phyloP scores from a whole-genome alignment of 2,888 invertebrate genomes.

The Rhynchonema sp. region DNA sequence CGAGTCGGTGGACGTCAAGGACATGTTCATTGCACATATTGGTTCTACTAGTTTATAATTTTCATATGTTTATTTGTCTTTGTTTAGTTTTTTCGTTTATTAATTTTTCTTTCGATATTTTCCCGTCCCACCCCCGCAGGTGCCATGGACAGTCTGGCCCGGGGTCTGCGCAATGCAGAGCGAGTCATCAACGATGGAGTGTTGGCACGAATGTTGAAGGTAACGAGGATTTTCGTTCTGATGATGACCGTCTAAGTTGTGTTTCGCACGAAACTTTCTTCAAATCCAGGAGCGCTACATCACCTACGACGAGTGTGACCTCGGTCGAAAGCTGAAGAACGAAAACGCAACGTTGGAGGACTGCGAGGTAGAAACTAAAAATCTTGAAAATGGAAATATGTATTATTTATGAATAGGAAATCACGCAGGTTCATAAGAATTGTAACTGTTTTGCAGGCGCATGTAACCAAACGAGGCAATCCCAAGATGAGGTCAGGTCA shows the following conservation, averaged over 20 bases:
- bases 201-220: slow-evolving; percentile 41
- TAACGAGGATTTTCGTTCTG: slow-evolving; percentile 20
- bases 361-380: slow-evolving; percentile 18
- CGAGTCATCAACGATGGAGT: slow-evolving; percentile 39
- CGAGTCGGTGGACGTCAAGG: slow-evolving; percentile 37
- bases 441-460: slow-evolving; percentile 31
- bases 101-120: too few species aligned
- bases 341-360: slow-evolving; percentile 38
- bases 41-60: slow-evolving; percentile 13
- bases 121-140: too few species aligned
- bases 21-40: slow-evolving; percentile 38
- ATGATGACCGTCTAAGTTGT: not conserved
- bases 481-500: slow-evolving; percentile 29
- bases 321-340: slow-evolving; percentile 40
- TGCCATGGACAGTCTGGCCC: slow-evolving; percentile 41
- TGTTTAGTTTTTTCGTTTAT: too few species aligned
- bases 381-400: too few species aligned
- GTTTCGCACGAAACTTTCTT: slow-evolving; percentile 3
- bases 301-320: slow-evolving; percentile 40
- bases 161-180: slow-evolving; percentile 39
- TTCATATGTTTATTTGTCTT: too few species aligned
- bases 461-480: slow-evolving; percentile 28
- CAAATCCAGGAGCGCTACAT: slow-evolving; percentile 41
- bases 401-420: too few species aligned
- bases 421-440: too few species aligned